These are phyloP conservation scores for Drosophila mulleri DNA, from an alignment of 2,888 invertebrate genomes.

Conservation along the genomic window DNA sequence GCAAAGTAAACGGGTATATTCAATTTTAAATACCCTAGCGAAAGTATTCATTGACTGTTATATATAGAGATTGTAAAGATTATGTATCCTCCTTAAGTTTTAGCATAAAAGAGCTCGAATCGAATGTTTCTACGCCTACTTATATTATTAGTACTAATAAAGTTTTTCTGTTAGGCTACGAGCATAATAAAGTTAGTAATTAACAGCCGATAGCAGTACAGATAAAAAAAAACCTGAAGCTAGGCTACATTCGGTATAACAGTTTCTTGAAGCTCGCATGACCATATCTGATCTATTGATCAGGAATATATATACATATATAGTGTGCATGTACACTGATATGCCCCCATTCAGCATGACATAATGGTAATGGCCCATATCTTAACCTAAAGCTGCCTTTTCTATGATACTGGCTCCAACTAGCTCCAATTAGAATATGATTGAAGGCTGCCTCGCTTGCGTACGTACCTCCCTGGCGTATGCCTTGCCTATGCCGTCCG, in stretches of 20 bases:
- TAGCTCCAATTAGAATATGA: not conserved
- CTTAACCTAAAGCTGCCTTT: not conserved
- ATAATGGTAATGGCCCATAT: not conserved
- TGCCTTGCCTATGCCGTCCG: slow-evolving; percentile 95
- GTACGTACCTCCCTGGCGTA: slow-evolving; percentile 89
- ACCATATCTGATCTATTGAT: not conserved
- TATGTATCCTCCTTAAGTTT: not conserved
- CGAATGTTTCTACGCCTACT: not conserved
- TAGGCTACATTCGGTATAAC: too few relatives aligned
- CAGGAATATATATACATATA: slow-evolving; percentile 1
- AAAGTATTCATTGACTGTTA: not conserved
- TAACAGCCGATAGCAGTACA: not conserved
- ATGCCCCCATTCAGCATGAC: not conserved
- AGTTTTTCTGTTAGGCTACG: not conserved
- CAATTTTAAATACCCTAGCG: not conserved
- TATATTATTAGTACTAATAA: not conserved
- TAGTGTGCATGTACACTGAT: not conserved
- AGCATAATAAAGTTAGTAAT: not conserved
- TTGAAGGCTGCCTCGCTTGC: not conserved
- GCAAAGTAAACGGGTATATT: not conserved
- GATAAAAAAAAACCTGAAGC: not conserved
- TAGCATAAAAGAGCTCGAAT: not conserved
- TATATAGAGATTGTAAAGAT: not conserved
- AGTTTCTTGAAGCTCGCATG: not conserved
- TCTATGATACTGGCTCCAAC: not conserved